Evolutionary conservation across 2,888 invertebrate genomes (phyloP).

Genomic region (Spicauda simplicius): DNA sequence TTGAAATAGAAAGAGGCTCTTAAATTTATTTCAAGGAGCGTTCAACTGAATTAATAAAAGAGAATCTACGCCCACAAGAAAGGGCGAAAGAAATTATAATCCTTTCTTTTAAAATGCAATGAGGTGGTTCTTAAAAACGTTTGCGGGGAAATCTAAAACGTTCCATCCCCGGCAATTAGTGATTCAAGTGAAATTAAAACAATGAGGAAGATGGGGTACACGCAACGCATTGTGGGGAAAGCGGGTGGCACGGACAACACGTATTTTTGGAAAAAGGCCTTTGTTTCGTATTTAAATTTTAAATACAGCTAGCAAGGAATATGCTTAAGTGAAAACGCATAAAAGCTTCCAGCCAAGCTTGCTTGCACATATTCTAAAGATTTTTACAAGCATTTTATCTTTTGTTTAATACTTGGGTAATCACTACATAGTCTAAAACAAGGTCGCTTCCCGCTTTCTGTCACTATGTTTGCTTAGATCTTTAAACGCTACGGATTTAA

Average conservation of each 20-base stretch:
- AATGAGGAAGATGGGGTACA: slow-evolving; percentile 63
- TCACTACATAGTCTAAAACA: too few relatives aligned
- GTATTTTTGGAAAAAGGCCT: slow-evolving; percentile 7
- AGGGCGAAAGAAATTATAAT: slow-evolving; percentile 80
- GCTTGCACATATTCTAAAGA: too few relatives aligned
- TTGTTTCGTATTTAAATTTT: neutral
- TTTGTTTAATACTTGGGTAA: too few relatives aligned
- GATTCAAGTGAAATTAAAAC: slow-evolving; percentile 80
- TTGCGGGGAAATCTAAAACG: slow-evolving; percentile 79
- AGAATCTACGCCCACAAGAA: slow-evolving; percentile 60
- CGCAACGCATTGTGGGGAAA: slow-evolving; percentile 52
- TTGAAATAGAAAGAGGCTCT: slow-evolving; percentile 22
- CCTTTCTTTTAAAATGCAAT: slow-evolving; percentile 84
- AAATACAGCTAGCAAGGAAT: too few relatives aligned
- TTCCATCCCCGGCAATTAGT: slow-evolving; percentile 79
- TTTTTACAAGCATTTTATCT: too few relatives aligned
- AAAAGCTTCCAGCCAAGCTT: neutral
- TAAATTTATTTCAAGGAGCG: slow-evolving; percentile 47
- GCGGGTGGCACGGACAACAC: slow-evolving; percentile 22
- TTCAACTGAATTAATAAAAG: slow-evolving; percentile 76
- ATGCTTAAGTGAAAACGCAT: neutral
- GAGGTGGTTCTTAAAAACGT: slow-evolving; percentile 82
- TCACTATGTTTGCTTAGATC: too few relatives aligned
- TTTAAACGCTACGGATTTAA: too few relatives aligned
- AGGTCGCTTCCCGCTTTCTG: too few relatives aligned